Evolutionary conservation across 2,113 vertebrate genomes (phyloP).

Genomic region (Aldabrachelys gigantea): DNA sequence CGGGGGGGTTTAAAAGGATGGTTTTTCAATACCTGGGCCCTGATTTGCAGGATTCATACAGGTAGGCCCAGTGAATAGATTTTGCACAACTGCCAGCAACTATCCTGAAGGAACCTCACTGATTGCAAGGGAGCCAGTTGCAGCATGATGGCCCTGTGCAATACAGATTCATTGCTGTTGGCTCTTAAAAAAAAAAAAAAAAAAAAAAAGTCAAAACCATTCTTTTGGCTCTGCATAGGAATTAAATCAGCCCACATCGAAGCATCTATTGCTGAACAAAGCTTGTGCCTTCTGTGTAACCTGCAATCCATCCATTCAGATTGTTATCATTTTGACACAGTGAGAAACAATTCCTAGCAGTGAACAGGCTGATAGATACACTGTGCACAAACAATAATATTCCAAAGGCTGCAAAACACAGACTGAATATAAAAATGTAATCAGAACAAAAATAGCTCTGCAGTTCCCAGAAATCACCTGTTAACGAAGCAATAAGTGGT

Average conservation of each 20-base stretch:
- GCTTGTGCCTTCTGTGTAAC: background rate
- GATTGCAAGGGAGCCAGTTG: background rate
- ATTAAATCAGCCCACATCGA: fast-evolving
- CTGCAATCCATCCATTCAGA: background rate
- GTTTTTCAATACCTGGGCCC: background rate
- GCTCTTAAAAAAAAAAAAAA: background rate
- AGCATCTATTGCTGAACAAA: background rate
- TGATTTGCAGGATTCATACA: background rate
- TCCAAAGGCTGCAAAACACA: background rate
- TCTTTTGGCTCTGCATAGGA: background rate
- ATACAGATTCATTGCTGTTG: fast-evolving
- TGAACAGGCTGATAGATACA: fast-evolving
- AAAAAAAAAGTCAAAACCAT: fast-evolving
- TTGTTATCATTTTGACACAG: background rate
- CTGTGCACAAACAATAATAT: fast-evolving
- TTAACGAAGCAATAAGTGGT: background rate
- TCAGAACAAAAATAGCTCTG: background rate
- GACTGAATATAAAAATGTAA: background rate
- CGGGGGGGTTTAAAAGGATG: background rate
- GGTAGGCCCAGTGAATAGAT: fast-evolving
- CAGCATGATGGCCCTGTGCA: background rate
- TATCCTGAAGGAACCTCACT: fast-evolving
- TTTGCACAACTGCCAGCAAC: fast-evolving
- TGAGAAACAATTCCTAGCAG: background rate
- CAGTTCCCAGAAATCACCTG: constrained; percentile 1